Percentiles rank a stretch among this genome's conserved stretches.
Evolutionary conservation across 2,113 vertebrate genomes (phyloP).

Genomic region (Echinops telfairi): DNA sequence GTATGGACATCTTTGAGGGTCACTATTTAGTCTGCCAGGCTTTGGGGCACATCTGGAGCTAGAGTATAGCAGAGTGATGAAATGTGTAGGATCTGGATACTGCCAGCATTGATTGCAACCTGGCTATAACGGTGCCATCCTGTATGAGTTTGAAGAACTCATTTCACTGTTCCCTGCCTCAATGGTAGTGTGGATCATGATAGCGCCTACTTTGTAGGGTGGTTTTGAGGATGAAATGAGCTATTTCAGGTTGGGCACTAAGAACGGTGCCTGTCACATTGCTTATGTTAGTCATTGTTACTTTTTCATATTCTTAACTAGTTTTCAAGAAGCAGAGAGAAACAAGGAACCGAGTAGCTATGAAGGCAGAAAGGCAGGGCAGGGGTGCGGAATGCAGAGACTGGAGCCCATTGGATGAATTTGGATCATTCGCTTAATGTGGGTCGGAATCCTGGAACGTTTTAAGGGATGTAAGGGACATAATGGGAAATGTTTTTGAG

Average conservation of each 20-base stretch:
- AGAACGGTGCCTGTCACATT: background rate
- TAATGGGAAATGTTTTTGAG: background rate
- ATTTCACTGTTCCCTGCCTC: background rate
- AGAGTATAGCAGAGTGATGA: background rate
- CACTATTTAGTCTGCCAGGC: too few species aligned
- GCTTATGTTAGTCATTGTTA: background rate
- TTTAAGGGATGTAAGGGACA: background rate
- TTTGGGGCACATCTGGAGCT: too few species aligned
- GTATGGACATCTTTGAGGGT: too few species aligned
- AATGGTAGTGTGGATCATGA: background rate
- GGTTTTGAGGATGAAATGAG: background rate
- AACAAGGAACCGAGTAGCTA: background rate
- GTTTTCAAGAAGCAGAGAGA: background rate
- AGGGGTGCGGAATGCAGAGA: background rate
- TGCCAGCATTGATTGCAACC: background rate
- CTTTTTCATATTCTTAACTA: background rate
- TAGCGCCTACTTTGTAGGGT: background rate
- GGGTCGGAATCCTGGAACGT: background rate
- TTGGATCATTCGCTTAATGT: background rate
- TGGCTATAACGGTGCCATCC: background rate
- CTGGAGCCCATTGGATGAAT: background rate
- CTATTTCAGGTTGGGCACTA: conserved; percentile 29
- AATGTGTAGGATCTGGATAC: background rate
- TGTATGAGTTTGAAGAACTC: background rate
- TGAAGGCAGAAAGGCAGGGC: background rate